Percentiles rank a stretch among this genome's conserved stretches.
Evolutionary conservation across 2,888 invertebrate species (phyloP).

Genomic region (Morpho helenor): DNA sequence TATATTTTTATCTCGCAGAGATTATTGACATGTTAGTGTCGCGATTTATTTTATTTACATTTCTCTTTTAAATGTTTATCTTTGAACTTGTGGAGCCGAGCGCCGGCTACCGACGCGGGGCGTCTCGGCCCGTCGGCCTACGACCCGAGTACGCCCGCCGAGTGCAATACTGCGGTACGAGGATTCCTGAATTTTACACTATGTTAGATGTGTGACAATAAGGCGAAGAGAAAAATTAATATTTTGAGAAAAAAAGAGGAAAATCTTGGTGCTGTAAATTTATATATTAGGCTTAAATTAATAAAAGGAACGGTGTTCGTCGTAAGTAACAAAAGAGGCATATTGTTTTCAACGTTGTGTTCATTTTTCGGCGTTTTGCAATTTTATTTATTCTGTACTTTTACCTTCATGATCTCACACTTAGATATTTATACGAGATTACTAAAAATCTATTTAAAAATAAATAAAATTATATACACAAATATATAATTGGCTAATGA

Average conservation of each 20-base stretch:
- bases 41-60: conserved; percentile 37
- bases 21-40: conserved; percentile 26
- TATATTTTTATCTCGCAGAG: conserved; percentile 29
- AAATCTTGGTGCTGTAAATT: conserved; percentile 80
- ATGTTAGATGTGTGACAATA: conserved; percentile 77
- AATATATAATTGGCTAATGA: conserved; percentile 75
- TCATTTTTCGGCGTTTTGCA: conserved; percentile 70
- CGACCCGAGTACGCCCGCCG: conserved; percentile 37
- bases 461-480: conserved; percentile 63
- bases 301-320: conserved; percentile 72
- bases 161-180: conserved; percentile 74
- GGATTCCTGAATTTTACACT: conserved; percentile 72
- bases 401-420: conserved; percentile 76
- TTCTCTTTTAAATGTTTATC: conserved; percentile 42
- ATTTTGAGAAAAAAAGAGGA: conserved; percentile 71
- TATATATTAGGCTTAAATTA: conserved; percentile 79
- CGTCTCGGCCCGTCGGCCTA: conserved; percentile 6
- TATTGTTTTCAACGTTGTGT: conserved; percentile 74
- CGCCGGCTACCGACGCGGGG: conserved; percentile 25
- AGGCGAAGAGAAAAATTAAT: conserved; percentile 70
- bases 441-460: conserved; percentile 65
- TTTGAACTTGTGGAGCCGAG: conserved; percentile 58
- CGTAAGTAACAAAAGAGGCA: conserved; percentile 75
- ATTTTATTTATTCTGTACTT: conserved; percentile 72
- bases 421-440: conserved; percentile 78